phyloP scores from a whole-genome alignment of 2,113 vertebrate genomes.

The Kobus ellipsiprymnus region DNA sequence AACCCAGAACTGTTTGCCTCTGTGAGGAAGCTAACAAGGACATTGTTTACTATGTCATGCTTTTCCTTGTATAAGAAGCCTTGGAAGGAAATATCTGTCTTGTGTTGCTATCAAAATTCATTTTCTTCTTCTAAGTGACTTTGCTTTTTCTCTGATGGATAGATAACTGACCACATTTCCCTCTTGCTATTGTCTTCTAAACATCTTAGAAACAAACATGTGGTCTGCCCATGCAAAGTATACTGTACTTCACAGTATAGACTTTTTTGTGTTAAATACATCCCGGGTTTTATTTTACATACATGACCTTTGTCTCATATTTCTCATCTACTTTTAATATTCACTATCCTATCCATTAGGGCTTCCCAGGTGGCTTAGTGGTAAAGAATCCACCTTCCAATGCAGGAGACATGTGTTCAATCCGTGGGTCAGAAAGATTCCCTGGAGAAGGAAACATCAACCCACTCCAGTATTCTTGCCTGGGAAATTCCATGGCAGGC shows the following conservation, averaged over 20 bases:
- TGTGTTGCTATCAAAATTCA: constrained; percentile 17
- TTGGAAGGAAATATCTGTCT: background rate
- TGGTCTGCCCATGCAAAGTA: background rate
- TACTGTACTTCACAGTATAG: background rate
- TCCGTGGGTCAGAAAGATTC: background rate
- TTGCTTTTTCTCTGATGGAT: background rate
- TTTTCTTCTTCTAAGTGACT: constrained; percentile 10
- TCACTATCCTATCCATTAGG: background rate
- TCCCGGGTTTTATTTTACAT: background rate
- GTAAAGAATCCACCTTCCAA: background rate
- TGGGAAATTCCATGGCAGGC: background rate
- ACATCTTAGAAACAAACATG: background rate
- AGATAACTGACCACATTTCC: background rate
- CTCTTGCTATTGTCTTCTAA: background rate
- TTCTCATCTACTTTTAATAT: background rate
- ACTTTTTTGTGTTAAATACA: background rate
- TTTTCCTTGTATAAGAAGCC: background rate
- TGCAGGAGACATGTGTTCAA: background rate
- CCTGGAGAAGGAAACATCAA: background rate
- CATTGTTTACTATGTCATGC: background rate
- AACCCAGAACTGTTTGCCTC: background rate
- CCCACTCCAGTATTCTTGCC: background rate
- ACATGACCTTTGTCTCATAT: background rate
- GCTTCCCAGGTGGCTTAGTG: background rate
- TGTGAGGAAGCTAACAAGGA: background rate